A percentile compares a stretch with the other conserved stretches of the same genome.
Evolutionary conservation across 2,113 vertebrate species (phyloP).

Genomic region (Phocoena sinus): DNA sequence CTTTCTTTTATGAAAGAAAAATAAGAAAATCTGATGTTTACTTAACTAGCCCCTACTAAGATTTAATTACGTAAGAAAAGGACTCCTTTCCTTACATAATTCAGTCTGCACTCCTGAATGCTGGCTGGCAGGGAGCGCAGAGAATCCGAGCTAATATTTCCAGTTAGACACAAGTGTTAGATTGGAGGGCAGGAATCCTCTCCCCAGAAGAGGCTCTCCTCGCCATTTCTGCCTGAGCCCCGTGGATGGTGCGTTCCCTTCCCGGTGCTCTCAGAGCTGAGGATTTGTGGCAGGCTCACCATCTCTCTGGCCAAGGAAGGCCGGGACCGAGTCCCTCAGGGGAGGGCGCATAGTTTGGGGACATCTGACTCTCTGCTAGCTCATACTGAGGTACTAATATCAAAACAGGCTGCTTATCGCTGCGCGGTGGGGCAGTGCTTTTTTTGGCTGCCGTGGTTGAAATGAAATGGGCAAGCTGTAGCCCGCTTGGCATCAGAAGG

Average conservation of each 20-base stretch:
- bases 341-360: conserved; percentile 66
- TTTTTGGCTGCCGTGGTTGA: conserved; percentile 58
- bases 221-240: background rate
- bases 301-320: conserved; percentile 36
- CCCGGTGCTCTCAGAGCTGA: conserved; percentile 15
- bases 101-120: background rate
- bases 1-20: background rate
- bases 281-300: background rate
- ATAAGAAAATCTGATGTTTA: conserved; percentile 16
- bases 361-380: conserved; percentile 61
- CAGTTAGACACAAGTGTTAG: background rate
- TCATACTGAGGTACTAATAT: conserved; percentile 73
- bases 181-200: background rate
- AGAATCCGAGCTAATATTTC: conserved; percentile 45
- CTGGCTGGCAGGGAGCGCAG: conserved; percentile 40
- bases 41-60: background rate
- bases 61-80: conserved; percentile 45
- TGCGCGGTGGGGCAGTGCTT: conserved; percentile 56
- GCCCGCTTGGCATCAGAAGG: conserved; percentile 66
- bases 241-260: background rate
- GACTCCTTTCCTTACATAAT: conserved; percentile 29
- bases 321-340: conserved; percentile 25
- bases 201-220: background rate
- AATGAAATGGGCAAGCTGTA: conserved; percentile 72
- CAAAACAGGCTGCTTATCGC: conserved; percentile 69